These are phyloP conservation scores for Butastur rufipennis DNA, from an alignment of 2,113 vertebrate species.

Conservation along the genomic window DNA sequence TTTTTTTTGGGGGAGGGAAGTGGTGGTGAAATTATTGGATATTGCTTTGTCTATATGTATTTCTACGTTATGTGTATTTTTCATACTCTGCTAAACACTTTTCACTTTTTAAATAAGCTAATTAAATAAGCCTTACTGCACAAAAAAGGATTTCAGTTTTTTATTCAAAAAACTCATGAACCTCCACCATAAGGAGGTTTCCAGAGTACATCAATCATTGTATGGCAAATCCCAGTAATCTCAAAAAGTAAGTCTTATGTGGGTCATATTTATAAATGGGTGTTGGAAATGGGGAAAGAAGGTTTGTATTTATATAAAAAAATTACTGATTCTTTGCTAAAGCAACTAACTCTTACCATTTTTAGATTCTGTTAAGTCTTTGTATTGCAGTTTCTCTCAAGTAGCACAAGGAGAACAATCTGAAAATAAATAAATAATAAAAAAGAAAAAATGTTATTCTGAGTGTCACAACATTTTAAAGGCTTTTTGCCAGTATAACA, in stretches of 20 bases:
- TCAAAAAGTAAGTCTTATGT: neutral
- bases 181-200: neutral
- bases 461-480: constrained; percentile 25
- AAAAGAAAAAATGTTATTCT: neutral
- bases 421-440: constrained; percentile 54
- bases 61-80: neutral
- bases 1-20: neutral
- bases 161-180: constrained; percentile 10
- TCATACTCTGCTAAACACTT: neutral
- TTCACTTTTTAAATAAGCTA: neutral
- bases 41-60: neutral
- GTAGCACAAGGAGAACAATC: constrained; percentile 63
- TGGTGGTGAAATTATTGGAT: neutral
- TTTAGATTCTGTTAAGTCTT: constrained; percentile 59
- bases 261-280: constrained; percentile 17
- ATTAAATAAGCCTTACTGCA: neutral
- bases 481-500: neutral
- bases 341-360: constrained; percentile 71
- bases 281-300: neutral
- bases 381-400: constrained; percentile 47
- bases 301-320: neutral
- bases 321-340: neutral
- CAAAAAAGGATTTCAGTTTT: constrained; percentile 21
- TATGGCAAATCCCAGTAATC: neutral
- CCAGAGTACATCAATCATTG: neutral